Evolutionary conservation across 2,797 vertebrate species (phyloP).

Genomic region (Morus bassanus): DNA sequence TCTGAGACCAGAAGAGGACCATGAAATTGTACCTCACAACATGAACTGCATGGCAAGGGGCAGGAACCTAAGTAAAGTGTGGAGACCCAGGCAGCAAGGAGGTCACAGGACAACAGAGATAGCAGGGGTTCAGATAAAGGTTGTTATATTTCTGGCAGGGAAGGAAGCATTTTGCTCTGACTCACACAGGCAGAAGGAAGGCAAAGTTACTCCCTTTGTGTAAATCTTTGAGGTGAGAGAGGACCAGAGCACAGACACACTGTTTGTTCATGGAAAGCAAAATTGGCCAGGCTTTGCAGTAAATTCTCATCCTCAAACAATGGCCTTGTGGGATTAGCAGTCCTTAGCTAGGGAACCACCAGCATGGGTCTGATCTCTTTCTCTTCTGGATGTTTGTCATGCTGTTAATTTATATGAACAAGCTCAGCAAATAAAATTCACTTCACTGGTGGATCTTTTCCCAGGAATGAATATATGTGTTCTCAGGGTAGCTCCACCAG

Average conservation of each 20-base stretch:
- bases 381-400: constrained; percentile 21
- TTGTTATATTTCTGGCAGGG: background rate
- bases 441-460: constrained; percentile 21
- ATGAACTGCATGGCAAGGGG: background rate
- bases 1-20: background rate
- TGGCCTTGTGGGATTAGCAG: background rate
- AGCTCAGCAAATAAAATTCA: constrained; percentile 42
- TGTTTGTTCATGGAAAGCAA: background rate
- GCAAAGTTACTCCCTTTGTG: background rate
- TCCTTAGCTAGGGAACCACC: constrained; percentile 3
- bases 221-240: background rate
- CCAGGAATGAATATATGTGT: background rate
- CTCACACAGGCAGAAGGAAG: background rate
- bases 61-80: background rate
- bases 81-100: background rate
- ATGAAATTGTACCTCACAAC: background rate
- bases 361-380: constrained; percentile 42
- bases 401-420: constrained; percentile 57
- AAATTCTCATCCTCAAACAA: constrained; percentile 29
- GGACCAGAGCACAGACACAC: background rate
- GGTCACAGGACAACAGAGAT: background rate
- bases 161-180: background rate
- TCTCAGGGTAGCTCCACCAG: constrained; percentile 1
- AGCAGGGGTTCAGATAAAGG: background rate
- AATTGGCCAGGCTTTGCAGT: background rate